Percentiles rank a stretch among this genome's conserved stretches.
Evolutionary conservation across 2,888 invertebrate genomes (phyloP).

Genomic region (Saturnia japonica): DNA sequence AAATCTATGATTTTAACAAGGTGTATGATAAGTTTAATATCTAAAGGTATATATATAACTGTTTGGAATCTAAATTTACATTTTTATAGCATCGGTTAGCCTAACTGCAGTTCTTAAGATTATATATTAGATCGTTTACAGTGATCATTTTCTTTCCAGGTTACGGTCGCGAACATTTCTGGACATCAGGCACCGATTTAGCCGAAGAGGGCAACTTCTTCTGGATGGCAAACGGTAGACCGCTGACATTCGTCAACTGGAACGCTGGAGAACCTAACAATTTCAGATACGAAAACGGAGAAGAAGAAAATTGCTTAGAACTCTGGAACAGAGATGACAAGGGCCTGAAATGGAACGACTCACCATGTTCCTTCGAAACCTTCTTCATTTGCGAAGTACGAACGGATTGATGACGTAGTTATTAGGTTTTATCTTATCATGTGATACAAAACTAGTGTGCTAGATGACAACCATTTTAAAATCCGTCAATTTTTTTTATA

Average conservation of each 20-base stretch:
- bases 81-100: no score
- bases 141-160: constrained; percentile 74
- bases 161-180: constrained; percentile 94
- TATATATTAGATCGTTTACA: background rate
- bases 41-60: no score
- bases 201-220: constrained; percentile 95
- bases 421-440: constrained; percentile 33
- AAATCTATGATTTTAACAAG: no score
- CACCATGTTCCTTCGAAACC: constrained; percentile 96
- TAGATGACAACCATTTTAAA: constrained; percentile 46
- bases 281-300: constrained; percentile 95
- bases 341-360: constrained; percentile 96
- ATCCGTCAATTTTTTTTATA: constrained; percentile 16
- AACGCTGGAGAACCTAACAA: constrained; percentile 97
- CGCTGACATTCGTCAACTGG: constrained; percentile 95
- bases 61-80: no score
- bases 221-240: constrained; percentile 95
- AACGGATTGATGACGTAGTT: constrained; percentile 59
- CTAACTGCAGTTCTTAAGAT: no score
- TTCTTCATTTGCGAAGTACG: constrained; percentile 95
- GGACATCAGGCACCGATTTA: constrained; percentile 95
- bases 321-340: constrained; percentile 96
- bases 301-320: constrained; percentile 95
- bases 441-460: constrained; percentile 49
- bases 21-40: no score